Percentiles rank a stretch among this genome's conserved stretches.
Conservation (phyloP, 2,797 vertebrate genomes). For the Chrysocyon brachyurus region DNA sequence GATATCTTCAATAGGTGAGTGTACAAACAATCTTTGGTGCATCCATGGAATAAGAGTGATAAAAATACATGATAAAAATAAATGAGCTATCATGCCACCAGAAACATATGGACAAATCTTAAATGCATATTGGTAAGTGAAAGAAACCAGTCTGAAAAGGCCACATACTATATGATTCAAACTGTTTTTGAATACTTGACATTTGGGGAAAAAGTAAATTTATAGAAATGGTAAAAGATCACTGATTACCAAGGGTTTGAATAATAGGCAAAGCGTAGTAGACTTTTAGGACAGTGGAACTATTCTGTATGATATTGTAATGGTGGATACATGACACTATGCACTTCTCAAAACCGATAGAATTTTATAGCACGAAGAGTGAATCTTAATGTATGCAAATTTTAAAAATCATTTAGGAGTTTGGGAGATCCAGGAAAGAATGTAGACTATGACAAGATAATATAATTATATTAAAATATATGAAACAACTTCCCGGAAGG, state of each 20-base stretch:
- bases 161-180: background rate
- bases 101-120: background rate
- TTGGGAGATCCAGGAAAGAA: background rate
- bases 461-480: background rate
- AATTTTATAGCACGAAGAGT: background rate
- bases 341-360: background rate
- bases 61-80: background rate
- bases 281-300: background rate
- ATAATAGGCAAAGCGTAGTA: background rate
- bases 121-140: background rate
- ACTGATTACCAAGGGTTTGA: background rate
- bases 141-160: background rate
- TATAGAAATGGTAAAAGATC: background rate
- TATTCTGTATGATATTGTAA: background rate
- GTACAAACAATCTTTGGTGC: background rate
- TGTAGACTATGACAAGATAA: background rate
- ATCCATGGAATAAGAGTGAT: background rate
- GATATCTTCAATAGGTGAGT: background rate
- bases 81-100: background rate
- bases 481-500: background rate
- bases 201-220: background rate
- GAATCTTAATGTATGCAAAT: background rate
- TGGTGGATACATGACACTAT: background rate
- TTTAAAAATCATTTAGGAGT: background rate
- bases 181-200: background rate